A percentile compares a stretch with the other conserved stretches of the same genome.
Evolutionary conservation across 2,888 invertebrate species (phyloP).

Genomic region (Cerastis rubricosa): DNA sequence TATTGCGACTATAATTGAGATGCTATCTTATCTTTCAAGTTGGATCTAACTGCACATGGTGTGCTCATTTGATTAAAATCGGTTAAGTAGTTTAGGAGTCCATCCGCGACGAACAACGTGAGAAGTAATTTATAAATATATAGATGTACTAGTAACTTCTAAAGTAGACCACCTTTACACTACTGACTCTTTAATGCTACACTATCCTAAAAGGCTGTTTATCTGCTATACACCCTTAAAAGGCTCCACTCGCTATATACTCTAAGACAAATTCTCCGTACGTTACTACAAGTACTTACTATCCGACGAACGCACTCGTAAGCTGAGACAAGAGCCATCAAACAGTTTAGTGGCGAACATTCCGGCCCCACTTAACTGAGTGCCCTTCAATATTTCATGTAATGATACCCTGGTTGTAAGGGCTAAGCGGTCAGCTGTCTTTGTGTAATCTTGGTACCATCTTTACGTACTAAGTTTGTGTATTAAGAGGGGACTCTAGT

Average conservation of each 20-base stretch:
- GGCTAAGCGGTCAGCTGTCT: constrained; percentile 48
- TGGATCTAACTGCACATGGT: too few species aligned
- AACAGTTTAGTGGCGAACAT: constrained; percentile 41
- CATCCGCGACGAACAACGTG: too few species aligned
- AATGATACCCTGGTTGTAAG: neutral
- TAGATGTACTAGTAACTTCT: too few species aligned
- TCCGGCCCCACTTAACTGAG: constrained; percentile 3
- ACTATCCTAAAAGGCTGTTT: constrained; percentile 11
- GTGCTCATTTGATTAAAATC: too few species aligned
- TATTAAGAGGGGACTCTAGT: too few species aligned
- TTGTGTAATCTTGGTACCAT: constrained; percentile 45
- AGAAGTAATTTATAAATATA: too few species aligned
- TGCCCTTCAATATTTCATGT: constrained; percentile 12
- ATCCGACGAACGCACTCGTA: neutral
- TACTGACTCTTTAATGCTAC: constrained; percentile 1
- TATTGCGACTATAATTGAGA: too few species aligned
- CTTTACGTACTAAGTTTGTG: constrained; percentile 40
- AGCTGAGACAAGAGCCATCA: constrained; percentile 31
- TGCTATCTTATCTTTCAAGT: too few species aligned
- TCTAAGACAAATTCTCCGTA: constrained; percentile 2
- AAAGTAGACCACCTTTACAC: too few species aligned
- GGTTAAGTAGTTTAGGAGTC: too few species aligned
- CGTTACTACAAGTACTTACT: neutral
- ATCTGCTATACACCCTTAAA: neutral
- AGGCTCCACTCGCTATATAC: neutral